These are phyloP conservation scores for Trilocha varians DNA, from an alignment of 2,888 invertebrate species.

Conservation along the genomic window DNA sequence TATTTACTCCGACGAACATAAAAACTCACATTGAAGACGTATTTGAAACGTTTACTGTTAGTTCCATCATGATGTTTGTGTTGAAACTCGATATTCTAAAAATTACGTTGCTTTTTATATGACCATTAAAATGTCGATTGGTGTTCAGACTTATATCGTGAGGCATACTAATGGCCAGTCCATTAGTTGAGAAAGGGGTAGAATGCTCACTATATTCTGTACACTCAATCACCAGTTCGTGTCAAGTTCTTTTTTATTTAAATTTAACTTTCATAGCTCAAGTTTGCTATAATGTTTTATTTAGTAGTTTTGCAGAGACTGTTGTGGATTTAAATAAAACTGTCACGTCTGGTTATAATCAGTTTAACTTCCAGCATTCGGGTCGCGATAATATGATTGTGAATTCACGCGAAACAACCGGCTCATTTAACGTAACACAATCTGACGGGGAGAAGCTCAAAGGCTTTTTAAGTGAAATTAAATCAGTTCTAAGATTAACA, in stretches of 20 bases:
- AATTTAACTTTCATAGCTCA: no score
- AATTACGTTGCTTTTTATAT: constrained; percentile 8
- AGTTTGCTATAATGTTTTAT: no score
- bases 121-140: constrained; percentile 9
- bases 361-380: not conserved
- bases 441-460: not conserved
- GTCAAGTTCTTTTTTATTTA: not conserved
- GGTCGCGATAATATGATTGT: not conserved
- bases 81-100: constrained; percentile 10
- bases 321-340: not conserved
- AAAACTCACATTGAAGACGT: constrained; percentile 49
- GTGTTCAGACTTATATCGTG: constrained; percentile 2
- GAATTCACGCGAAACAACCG: not conserved
- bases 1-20: constrained; percentile 53
- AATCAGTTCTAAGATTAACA: not conserved
- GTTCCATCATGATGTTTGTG: constrained; percentile 9
- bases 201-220: not conserved
- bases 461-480: not conserved
- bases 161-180: not conserved
- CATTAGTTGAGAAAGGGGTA: not conserved
- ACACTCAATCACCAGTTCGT: not conserved
- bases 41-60: constrained; percentile 14
- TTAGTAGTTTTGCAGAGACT: no score
- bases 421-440: not conserved
- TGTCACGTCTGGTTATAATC: not conserved